Evolutionary conservation across 2,113 vertebrate genomes (phyloP).

Genomic region (Elanoides forficatus): DNA sequence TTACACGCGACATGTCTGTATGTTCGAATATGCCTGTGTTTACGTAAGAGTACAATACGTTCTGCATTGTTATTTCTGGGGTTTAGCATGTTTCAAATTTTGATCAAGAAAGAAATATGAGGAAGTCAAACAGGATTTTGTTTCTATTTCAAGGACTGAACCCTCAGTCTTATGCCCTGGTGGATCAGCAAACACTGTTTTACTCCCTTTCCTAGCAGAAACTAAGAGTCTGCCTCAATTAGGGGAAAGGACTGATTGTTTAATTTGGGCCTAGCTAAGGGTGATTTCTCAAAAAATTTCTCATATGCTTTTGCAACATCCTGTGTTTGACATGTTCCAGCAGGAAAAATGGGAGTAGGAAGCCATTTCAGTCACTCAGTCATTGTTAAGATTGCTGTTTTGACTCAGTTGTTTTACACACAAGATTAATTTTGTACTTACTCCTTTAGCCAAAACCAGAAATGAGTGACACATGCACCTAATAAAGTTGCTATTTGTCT

Average conservation of each 20-base stretch:
- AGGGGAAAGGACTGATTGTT: background rate
- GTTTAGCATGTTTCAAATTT: background rate
- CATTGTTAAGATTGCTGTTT: background rate
- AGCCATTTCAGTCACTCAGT: background rate
- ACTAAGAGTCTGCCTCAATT: background rate
- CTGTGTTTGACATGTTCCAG: background rate
- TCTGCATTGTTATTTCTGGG: background rate
- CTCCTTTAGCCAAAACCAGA: background rate
- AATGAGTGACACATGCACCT: background rate
- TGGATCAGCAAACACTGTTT: background rate
- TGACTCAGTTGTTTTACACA: background rate
- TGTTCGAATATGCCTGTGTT: background rate
- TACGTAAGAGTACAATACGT: background rate
- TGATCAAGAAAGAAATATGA: background rate
- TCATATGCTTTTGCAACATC: fast-evolving
- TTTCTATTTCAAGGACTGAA: background rate
- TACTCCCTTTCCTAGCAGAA: background rate
- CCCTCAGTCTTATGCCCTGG: background rate
- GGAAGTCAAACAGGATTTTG: background rate
- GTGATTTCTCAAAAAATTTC: background rate
- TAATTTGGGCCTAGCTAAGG: background rate
- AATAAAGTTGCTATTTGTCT: background rate
- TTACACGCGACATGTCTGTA: fast-evolving
- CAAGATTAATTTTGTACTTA: background rate
- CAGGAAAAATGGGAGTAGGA: background rate